Evolutionary conservation across 1,140 invertebrate genomes (phyloP), one percentile per base, ranked within the genome.

Genomic region (Glomeris maerens): DNA sequence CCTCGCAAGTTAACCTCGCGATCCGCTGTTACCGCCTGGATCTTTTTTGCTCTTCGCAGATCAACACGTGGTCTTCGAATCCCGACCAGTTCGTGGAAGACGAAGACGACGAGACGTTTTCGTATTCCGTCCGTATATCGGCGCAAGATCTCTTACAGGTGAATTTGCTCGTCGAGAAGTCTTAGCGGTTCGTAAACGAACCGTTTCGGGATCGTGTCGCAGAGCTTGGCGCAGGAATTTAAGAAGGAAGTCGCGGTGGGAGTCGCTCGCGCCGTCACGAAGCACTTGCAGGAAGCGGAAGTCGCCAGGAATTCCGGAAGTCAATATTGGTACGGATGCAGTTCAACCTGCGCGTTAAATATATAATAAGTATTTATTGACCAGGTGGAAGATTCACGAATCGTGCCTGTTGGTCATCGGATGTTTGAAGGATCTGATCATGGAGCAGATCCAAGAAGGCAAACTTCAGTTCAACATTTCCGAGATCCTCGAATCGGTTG

Each of bases 1-100:
- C n/a, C n/a, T n/a, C n/a, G n/a, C n/a, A n/a, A n/a, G n/a, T n/a
- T n/a, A n/a, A n/a, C n/a, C n/a, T n/a, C n/a, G n/a, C 31, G n/a
- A 10, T 10, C 31, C 31, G 49, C 21, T 51, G 17, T 27, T 51
- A 5, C 14, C 28, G 22, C 13, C 13, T 29, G 29, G 3, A 14
- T 4, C 21, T n/a, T 5, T 50, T 46, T 50, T 2, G 48, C 44
- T 28, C 45, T 53, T 55, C 45, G 22, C 49, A 74, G 72, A 67
- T 79, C 41, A 72, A 77, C 58, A 61, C 73, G 27, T 86, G 83
- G 83, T 74, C 71, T 28, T 71, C 66, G 26, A 79, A 79, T 71
- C 78, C 80, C 0, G 78, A 81, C 59, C 76, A 78, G 56, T 85
- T 83, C 69, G 78, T 84, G 3, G 80, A 83, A 57, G 82, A 86